These are phyloP conservation scores for Geotrupes spiniger DNA, from an alignment of 2,888 invertebrate genomes.

Conservation along the genomic window DNA sequence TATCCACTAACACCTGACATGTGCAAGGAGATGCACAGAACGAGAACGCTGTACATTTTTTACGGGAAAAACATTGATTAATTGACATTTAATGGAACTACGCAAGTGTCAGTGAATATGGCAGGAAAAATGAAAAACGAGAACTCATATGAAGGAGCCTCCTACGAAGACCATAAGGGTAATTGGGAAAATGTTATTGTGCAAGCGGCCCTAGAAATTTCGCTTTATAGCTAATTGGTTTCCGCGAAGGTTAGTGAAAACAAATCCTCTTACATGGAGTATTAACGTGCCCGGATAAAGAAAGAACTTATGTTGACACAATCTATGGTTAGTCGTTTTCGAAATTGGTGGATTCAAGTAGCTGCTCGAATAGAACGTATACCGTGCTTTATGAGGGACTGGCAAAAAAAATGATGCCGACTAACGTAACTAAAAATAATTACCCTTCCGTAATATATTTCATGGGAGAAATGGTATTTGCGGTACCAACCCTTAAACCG, in stretches of 20 bases:
- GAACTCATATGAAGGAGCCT: slow-evolving; percentile 1
- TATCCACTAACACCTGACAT: background rate
- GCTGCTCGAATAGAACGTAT: slow-evolving; percentile 6
- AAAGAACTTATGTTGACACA: slow-evolving; percentile 10
- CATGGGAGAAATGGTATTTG: background rate
- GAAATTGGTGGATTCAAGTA: slow-evolving; percentile 1
- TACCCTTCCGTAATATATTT: slow-evolving; percentile 3
- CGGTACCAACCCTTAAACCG: slow-evolving; percentile 6
- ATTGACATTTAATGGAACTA: slow-evolving; percentile 6
- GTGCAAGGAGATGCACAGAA: slow-evolving; percentile 9
- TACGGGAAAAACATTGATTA: slow-evolving; percentile 10
- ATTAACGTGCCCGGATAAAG: slow-evolving; percentile 8
- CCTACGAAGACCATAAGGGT: slow-evolving; percentile 11
- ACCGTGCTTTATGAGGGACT: slow-evolving; percentile 3
- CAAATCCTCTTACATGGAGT: slow-evolving; percentile 10
- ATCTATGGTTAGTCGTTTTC: slow-evolving; percentile 9
- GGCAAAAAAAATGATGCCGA: slow-evolving; percentile 6
- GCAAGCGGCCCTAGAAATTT: slow-evolving; percentile 10
- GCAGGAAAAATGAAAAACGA: slow-evolving; percentile 9
- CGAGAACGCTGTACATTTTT: background rate
- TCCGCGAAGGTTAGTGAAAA: slow-evolving; percentile 7
- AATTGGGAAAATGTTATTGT: slow-evolving; percentile 7
- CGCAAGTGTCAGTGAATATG: slow-evolving; percentile 1
- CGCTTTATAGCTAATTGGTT: background rate
- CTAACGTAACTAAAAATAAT: background rate